Evolutionary conservation across 2,888 invertebrate genomes (phyloP), one percentile per base, ranked within the genome.

Genomic region (Agonopterix heracliana): DNA sequence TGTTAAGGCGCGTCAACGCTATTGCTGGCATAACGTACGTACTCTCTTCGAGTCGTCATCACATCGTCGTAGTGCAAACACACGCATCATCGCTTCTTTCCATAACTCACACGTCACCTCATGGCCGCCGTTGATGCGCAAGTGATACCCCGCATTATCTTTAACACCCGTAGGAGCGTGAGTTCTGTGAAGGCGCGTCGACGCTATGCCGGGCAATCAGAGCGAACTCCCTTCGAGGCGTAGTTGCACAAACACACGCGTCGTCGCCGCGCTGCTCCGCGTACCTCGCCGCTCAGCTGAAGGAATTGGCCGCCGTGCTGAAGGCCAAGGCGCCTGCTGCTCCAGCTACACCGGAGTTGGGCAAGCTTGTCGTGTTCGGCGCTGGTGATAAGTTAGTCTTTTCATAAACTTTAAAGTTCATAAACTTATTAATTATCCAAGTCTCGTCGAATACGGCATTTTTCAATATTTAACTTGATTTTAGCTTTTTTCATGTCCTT

Each of bases 131-230:
- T 26, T 26, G 17, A 26, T 5, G 26, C 26, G 5, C 26, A 5
- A 26, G 26, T 26, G 26, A 26, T 26, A 5, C 7, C 26, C 26
- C 26, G 3, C 5, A 26, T 26, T 26, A 26, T 26, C 26, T 26
- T 26, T 26, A 1, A 3, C 7, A 26, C 26, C 26, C 26, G 26
- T 49, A 95, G 95, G 95, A 95, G 68, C 91, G 94, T 50, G 93
- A 95, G 14, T 93, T 95, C 68, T 95, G 95, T 60, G 86, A 94
- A 57, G 96, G 95, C 0, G 94, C 95, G 0, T 95, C 95, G 0
- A 91, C 93, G 0, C 85, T 95, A 53, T 92, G 92, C 46, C 91
- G 92, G 55, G 90, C 94, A 0, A 83, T 95, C n/a, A 90, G 91
- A 0, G 88, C 89, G 9, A 85, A 91, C 55, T 89, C 92, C 45